Base-by-base conservation (phyloP, 2,797 vertebrate species). In the Pipistrellus pipistrellus region DNA sequence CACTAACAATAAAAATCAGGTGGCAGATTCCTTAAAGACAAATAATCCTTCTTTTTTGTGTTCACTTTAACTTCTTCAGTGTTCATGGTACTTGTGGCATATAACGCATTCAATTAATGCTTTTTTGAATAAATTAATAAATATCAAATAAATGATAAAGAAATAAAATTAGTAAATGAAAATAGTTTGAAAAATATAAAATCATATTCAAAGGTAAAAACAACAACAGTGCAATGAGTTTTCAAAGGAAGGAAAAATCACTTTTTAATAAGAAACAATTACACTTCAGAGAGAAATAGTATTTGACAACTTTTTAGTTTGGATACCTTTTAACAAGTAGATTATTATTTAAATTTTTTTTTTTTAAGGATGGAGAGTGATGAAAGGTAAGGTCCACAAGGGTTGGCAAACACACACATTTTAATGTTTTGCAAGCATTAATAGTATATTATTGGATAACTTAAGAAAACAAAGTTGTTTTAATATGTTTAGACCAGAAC, bases 201-300 rank as follows among this genome's bases (percentile, higher is more conserved):
- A 71, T 8, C 0, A 11, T 7, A 44, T 80, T 85, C 15, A 83
- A 38, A 72, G 71, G 14, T 53, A 84, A 91, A 86, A 32, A 91
- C 77, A 51, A 91, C 77, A 51, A 64, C 14, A 35, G 15, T 48
- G 14, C 55, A 51, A 88, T 17, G 14, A 59, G 21, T 76, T 94
- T 95, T 78, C 75, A 76, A 90, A 93, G 20, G n/a, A 35, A 85
- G 3, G 14, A 90, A 77, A 76, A 94, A 59, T 90, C 2, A 78
- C n/a, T 76, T 93, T 30, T 68, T 35, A 72, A 25, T 57, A 13
- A 80, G 18, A 92, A 71, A 84, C 55, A 84, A 41, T 44, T 75
- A 81, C n/a, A 1, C 18, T 73, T 51, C 27, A 69, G 48, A 3
- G 8, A 88, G 30, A 96, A 57, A 44, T 64, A 35, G 8, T 4